Evolutionary conservation across 2,888 invertebrate species (phyloP).

Genomic region (Aphodius granarius): DNA sequence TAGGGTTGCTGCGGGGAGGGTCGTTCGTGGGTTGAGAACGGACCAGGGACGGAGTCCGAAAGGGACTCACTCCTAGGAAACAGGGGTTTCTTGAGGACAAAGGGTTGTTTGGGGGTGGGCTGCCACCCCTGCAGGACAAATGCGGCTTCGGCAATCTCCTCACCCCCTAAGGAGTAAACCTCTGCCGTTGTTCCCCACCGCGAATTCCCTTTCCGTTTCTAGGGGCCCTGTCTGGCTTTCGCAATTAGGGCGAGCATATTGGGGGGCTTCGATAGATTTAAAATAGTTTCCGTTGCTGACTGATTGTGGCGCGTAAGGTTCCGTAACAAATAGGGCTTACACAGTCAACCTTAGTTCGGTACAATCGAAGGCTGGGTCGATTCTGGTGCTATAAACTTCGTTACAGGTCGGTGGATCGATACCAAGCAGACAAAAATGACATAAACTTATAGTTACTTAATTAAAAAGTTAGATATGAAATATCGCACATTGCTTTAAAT

Average conservation of each 20-base stretch:
- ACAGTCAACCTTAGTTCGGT: background rate
- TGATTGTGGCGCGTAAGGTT: background rate
- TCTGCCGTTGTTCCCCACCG: conserved; percentile 2
- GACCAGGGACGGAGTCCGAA: conserved; percentile 25
- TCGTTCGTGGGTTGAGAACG: conserved; percentile 24
- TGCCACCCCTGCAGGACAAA: conserved; percentile 42
- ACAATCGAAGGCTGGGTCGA: background rate
- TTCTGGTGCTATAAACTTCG: background rate
- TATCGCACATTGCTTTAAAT: too few species aligned
- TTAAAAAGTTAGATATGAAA: too few species aligned
- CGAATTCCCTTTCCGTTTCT: background rate
- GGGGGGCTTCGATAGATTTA: conserved; percentile 37
- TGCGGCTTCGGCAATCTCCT: conserved; percentile 35
- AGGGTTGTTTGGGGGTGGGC: conserved; percentile 43
- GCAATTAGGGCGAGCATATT: conserved; percentile 42
- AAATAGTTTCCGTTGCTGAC: conserved; percentile 21
- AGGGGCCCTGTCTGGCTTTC: conserved; percentile 30
- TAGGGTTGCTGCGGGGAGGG: conserved; percentile 21
- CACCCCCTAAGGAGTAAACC: conserved; percentile 30
- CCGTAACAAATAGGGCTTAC: background rate
- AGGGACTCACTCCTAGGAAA: conserved; percentile 25
- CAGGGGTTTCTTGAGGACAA: conserved; percentile 45
- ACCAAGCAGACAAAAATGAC: background rate
- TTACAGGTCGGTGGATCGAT: background rate
- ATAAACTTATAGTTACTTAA: too few species aligned